Evolutionary conservation across 2,113 vertebrate genomes (phyloP).

Genomic region (Mustelus asterias): DNA sequence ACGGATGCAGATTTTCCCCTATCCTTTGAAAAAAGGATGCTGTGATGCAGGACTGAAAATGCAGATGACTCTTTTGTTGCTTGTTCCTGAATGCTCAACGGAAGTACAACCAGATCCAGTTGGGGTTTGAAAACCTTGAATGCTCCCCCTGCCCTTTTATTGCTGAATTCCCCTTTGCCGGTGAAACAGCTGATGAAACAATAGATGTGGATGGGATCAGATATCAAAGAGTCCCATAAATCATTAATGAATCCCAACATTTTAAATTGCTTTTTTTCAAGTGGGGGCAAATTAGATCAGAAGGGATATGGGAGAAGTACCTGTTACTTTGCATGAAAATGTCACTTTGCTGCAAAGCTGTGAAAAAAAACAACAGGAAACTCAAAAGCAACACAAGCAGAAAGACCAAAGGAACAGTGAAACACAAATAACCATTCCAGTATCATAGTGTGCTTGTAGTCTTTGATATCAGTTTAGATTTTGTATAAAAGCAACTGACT

Average conservation of each 20-base stretch:
- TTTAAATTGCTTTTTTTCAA: conserved; percentile 19
- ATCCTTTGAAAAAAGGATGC: not conserved
- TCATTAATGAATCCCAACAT: conserved; percentile 24
- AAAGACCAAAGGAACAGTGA: not conserved
- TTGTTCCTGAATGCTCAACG: not conserved
- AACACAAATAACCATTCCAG: not conserved
- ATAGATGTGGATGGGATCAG: conserved; percentile 1
- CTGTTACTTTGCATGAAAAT: conserved; percentile 18
- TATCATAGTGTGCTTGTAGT: not conserved
- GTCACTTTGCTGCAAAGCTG: not conserved
- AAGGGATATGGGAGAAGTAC: conserved; percentile 8
- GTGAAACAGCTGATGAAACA: conserved; percentile 30
- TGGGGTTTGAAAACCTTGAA: conserved; percentile 24
- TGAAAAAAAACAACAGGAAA: not conserved
- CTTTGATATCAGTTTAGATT: not conserved
- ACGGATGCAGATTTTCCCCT: no score
- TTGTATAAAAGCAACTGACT: not conserved
- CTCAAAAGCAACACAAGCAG: not conserved
- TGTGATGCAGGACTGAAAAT: not conserved
- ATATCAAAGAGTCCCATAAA: conserved; percentile 7
- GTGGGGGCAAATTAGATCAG: not conserved
- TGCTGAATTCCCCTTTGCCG: not conserved
- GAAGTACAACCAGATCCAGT: not conserved
- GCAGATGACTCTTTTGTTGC: not conserved
- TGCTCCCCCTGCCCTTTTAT: not conserved